phyloP scores from a whole-genome alignment of 2,113 vertebrate genomes.

The Sterrhoptilus dennistouni region DNA sequence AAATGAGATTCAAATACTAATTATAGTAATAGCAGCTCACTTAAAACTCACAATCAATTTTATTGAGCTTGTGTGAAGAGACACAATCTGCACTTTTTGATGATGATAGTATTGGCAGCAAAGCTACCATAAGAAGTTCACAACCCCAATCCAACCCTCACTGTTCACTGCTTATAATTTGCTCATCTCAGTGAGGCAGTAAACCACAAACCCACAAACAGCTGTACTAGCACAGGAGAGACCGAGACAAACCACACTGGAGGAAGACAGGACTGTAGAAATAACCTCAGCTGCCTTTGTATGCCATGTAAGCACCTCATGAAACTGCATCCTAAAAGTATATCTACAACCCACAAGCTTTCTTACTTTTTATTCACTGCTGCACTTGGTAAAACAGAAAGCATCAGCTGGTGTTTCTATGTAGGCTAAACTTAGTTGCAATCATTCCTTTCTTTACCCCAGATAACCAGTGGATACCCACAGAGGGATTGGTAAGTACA shows the following conservation, averaged over 20 bases:
- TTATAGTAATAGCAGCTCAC: not conserved
- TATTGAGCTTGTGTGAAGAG: not conserved
- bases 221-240: not conserved
- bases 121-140: not conserved
- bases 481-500: not conserved
- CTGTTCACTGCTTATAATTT: not conserved
- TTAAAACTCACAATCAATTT: not conserved
- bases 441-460: not conserved
- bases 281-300: not conserved
- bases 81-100: not conserved
- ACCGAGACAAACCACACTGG: fast-evolving
- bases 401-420: not conserved
- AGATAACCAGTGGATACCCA: not conserved
- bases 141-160: not conserved
- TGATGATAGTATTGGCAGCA: not conserved
- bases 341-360: not conserved
- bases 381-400: not conserved
- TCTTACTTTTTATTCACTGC: not conserved
- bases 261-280: not conserved
- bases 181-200: not conserved
- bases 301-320: not conserved
- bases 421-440: not conserved
- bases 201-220: not conserved
- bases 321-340: not conserved
- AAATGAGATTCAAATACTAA: not conserved